Conservation (phyloP, 2,113 vertebrate species). For the Mirounga angustirostris region DNA sequence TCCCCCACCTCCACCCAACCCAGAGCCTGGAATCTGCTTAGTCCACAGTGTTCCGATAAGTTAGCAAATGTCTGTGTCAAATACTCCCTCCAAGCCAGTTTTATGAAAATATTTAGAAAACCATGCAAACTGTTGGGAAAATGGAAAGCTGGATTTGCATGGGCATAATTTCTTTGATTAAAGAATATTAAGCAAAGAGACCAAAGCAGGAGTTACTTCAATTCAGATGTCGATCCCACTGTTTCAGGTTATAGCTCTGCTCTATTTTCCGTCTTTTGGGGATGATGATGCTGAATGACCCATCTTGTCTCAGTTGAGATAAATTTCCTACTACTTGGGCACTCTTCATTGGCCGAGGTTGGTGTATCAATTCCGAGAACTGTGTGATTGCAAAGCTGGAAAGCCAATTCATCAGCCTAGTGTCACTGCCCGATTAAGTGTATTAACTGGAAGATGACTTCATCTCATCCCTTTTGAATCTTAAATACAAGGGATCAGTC, state of each 20-base stretch:
- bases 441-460: not conserved
- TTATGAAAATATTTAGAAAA: conserved; percentile 51
- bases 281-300: not conserved
- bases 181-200: conserved; percentile 14
- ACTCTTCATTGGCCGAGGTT: not conserved
- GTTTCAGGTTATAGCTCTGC: not conserved
- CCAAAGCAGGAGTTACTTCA: not conserved
- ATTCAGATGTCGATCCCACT: not conserved
- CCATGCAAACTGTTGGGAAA: not conserved
- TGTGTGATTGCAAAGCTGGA: not conserved
- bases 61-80: not conserved
- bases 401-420: not conserved
- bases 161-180: not conserved
- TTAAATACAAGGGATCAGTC: conserved; percentile 6
- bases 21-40: not conserved
- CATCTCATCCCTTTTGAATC: conserved; percentile 33
- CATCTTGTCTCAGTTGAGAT: not conserved
- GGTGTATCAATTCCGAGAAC: not conserved
- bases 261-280: not conserved
- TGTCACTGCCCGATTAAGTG: not conserved
- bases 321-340: not conserved
- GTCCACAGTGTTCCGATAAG: not conserved
- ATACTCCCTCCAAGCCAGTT: conserved; percentile 1
- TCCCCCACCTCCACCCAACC: not conserved
- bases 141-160: conserved; percentile 18